A percentile compares a stretch with the other conserved stretches of the same genome.
Conservation (phyloP, 2,888 invertebrate genomes). For the Hirtodrosophila alboralis region DNA sequence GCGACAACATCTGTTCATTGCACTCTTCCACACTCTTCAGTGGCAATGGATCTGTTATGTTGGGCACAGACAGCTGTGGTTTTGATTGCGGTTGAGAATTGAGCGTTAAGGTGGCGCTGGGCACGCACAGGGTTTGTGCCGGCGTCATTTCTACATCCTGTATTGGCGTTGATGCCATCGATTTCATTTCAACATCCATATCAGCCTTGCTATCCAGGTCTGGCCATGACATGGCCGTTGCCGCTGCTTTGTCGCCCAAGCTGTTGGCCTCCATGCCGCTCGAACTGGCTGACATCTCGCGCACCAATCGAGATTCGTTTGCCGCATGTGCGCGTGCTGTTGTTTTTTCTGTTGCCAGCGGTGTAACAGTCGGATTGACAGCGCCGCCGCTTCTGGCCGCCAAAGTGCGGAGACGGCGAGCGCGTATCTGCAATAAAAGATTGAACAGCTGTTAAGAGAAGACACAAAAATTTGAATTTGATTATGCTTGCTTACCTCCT, state of each 20-base stretch:
- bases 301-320: conserved; percentile 81
- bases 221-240: conserved; percentile 41
- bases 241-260: conserved; percentile 24
- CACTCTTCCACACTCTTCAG: conserved; percentile 82
- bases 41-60: conserved; percentile 1
- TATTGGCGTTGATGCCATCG: conserved; percentile 64
- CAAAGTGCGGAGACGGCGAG: conserved; percentile 81
- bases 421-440: conserved; percentile 84
- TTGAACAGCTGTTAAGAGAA: conserved; percentile 27
- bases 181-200: conserved; percentile 81
- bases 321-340: conserved; percentile 56
- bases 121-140: conserved; percentile 58
- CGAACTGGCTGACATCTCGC: conserved; percentile 48
- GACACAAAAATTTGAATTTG: neutral
- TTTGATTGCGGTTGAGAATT: neutral
- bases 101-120: neutral
- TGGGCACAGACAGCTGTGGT: neutral
- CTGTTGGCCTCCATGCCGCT: conserved; percentile 31
- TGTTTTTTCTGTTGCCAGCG: conserved; percentile 41
- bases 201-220: conserved; percentile 54
- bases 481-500: conserved; percentile 90
- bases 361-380: conserved; percentile 11
- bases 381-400: conserved; percentile 65
- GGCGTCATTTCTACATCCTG: conserved; percentile 85
- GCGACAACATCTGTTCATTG: conserved; percentile 86